Conservation (phyloP, 2,797 vertebrate species). For the Diplodus sargus region DNA sequence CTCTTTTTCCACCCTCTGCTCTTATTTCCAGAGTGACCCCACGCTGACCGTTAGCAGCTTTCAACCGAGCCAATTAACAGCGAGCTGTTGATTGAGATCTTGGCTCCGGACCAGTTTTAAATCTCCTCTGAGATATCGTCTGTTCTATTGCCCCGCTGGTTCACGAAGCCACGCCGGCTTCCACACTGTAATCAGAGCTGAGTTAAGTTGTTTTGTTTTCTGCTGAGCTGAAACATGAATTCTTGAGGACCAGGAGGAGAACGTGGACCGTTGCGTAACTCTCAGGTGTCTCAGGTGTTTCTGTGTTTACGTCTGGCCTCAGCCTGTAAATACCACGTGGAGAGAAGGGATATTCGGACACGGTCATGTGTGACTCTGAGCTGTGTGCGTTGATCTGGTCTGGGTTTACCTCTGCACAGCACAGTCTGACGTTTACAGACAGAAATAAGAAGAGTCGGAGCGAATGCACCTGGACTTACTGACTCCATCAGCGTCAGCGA, state of each 20-base stretch:
- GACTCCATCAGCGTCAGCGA: neutral
- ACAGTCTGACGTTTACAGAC: neutral
- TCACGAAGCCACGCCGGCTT: neutral
- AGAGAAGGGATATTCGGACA: conserved; percentile 20
- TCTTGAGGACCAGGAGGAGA: neutral
- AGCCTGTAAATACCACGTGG: neutral
- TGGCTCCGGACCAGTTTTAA: conserved; percentile 9
- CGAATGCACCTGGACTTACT: neutral
- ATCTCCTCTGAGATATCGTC: conserved; percentile 23
- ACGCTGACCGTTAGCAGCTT: conserved; percentile 33
- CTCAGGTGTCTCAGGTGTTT: neutral
- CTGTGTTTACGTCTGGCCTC: neutral
- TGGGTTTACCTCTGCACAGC: conserved; percentile 2
- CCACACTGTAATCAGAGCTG: conserved; percentile 12
- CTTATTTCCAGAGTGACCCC: conserved; percentile 46
- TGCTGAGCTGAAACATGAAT: neutral
- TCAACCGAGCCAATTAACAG: conserved; percentile 45
- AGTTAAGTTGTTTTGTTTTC: neutral
- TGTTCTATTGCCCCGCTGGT: neutral
- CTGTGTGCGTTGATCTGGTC: conserved; percentile 19
- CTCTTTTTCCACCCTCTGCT: conserved; percentile 48
- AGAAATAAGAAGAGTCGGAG: neutral
- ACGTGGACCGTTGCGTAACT: neutral
- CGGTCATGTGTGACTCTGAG: conserved; percentile 12
- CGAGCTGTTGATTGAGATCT: conserved; percentile 32